phyloP scores from a whole-genome alignment of 2,888 invertebrate genomes.

The Choristoneura rosaceana region DNA sequence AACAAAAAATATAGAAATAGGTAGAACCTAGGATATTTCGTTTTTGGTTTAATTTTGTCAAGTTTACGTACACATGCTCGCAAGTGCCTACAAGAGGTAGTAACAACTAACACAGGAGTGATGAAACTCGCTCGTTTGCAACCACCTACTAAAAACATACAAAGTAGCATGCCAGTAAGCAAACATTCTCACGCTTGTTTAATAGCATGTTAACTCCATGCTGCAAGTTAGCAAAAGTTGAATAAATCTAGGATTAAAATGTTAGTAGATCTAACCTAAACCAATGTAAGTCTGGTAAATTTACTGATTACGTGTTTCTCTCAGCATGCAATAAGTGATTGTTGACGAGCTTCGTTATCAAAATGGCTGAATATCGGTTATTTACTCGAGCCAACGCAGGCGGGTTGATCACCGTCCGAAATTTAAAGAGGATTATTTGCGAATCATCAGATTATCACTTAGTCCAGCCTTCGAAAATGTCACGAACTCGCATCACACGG shows the following conservation, averaged over 20 bases:
- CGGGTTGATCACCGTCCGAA: conserved; percentile 26
- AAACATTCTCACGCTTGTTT: conserved; percentile 1
- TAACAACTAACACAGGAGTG: background rate
- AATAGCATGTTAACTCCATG: background rate
- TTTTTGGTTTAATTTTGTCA: no score
- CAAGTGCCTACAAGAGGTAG: background rate
- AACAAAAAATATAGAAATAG: background rate
- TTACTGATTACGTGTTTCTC: background rate
- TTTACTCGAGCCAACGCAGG: conserved; percentile 27
- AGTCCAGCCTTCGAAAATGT: conserved; percentile 20
- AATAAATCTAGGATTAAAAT: background rate
- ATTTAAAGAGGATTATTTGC: conserved; percentile 32
- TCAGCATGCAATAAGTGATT: background rate
- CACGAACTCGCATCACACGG: conserved; percentile 26
- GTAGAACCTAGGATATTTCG: no score
- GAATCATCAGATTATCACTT: conserved; percentile 21
- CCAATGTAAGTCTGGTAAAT: background rate
- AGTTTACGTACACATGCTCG: no score
- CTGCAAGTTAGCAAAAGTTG: background rate
- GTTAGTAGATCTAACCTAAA: background rate
- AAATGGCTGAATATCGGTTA: conserved; percentile 20
- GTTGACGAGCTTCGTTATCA: conserved; percentile 3
- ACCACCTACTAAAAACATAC: background rate
- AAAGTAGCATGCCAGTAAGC: background rate
- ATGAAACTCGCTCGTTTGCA: background rate